Evolutionary conservation across 2,888 invertebrate genomes (phyloP).

Genomic region (Axea sp.): DNA sequence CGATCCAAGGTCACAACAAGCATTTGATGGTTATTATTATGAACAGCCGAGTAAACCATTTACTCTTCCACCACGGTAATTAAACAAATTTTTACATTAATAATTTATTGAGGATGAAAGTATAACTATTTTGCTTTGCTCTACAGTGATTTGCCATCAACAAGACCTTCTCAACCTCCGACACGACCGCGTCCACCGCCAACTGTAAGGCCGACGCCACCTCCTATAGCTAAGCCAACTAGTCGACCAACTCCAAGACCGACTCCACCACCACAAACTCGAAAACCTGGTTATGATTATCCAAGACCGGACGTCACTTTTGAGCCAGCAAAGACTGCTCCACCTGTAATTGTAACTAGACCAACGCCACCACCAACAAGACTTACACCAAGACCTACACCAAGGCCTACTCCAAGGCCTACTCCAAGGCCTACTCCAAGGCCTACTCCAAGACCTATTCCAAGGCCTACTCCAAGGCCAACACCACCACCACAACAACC

Average conservation of each 20-base stretch:
- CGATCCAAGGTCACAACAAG: constrained; percentile 66
- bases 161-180: constrained; percentile 58
- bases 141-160: constrained; percentile 65
- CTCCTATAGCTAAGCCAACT: constrained; percentile 1
- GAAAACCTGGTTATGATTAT: constrained; percentile 63
- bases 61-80: constrained; percentile 66
- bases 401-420: background rate
- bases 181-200: constrained; percentile 68
- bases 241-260: constrained; percentile 24
- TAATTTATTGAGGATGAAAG: no score
- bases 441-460: constrained; percentile 37
- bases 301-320: constrained; percentile 22
- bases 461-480: constrained; percentile 62
- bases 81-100: background rate
- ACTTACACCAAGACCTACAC: constrained; percentile 20
- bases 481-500: constrained; percentile 31
- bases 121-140: background rate
- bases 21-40: constrained; percentile 73
- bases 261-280: constrained; percentile 30
- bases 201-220: constrained; percentile 27
- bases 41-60: constrained; percentile 69
- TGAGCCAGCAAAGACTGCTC: constrained; percentile 10
- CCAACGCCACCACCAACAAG: constrained; percentile 64
- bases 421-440: constrained; percentile 49
- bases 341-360: constrained; percentile 60